Evolutionary conservation across 2,113 vertebrate genomes (phyloP).

Genomic region (Grallaria varia): DNA sequence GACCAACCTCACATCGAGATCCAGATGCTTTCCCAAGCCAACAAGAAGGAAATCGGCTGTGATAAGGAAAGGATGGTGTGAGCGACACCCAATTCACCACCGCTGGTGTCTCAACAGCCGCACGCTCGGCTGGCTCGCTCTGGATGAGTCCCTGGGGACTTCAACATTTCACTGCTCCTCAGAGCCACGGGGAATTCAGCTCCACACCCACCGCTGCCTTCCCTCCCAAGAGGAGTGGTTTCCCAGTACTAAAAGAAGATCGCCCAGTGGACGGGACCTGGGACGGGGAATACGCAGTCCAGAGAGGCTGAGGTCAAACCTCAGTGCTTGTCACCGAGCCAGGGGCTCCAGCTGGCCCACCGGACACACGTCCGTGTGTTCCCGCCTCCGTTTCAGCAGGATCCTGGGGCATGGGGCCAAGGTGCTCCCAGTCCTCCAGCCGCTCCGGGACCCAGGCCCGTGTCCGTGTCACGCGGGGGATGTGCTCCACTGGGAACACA

Average conservation of each 20-base stretch:
- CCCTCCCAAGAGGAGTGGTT: not conserved
- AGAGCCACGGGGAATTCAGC: not conserved
- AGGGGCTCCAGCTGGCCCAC: not conserved
- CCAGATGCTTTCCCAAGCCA: not conserved
- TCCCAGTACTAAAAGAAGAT: not conserved
- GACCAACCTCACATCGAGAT: not conserved
- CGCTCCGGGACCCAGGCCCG: fast-evolving
- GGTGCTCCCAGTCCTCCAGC: fast-evolving
- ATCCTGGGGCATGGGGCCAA: not conserved
- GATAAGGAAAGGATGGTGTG: not conserved
- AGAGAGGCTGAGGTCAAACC: not conserved
- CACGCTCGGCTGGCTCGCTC: not conserved
- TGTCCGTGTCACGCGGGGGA: fast-evolving
- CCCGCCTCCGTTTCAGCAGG: not conserved
- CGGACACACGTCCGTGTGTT: fast-evolving
- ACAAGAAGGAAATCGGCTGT: not conserved
- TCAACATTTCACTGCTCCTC: not conserved
- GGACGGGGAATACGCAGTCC: not conserved
- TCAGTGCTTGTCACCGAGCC: not conserved
- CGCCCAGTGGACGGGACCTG: not conserved
- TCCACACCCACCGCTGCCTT: not conserved
- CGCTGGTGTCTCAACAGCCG: not conserved
- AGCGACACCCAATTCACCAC: not conserved
- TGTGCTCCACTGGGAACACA: not conserved
- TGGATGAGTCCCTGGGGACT: not conserved